Evolutionary conservation across 1,140 invertebrate genomes (phyloP).

Genomic region (Nasonia vitripennis): DNA sequence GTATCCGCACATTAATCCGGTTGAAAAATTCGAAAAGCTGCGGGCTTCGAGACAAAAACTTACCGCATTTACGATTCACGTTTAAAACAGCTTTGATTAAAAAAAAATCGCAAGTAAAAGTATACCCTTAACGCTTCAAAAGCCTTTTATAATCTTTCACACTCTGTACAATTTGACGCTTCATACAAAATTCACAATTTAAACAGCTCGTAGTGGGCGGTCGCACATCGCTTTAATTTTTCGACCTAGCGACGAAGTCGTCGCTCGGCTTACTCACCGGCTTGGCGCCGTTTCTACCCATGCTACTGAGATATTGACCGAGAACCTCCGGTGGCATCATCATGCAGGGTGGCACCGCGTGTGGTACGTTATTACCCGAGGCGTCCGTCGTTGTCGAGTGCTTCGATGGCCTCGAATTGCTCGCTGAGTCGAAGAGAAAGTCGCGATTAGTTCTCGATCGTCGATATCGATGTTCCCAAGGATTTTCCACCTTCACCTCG

Average conservation of each 20-base stretch:
- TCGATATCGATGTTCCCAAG: not conserved
- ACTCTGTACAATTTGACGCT: too few species aligned
- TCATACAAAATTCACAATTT: not conserved
- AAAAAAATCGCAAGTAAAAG: too few species aligned
- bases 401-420: constrained; percentile 49
- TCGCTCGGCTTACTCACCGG: constrained; percentile 64
- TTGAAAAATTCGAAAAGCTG: too few species aligned
- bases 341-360: constrained; percentile 51
- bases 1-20: not conserved
- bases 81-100: too few species aligned
- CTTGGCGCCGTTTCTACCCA: constrained; percentile 60
- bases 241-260: constrained; percentile 35
- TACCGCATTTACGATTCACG: too few species aligned
- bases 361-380: constrained; percentile 46
- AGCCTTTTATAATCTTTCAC: not conserved
- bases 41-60: too few species aligned
- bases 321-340: constrained; percentile 66
- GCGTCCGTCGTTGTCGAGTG: constrained; percentile 46
- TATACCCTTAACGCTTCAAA: too few species aligned
- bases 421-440: constrained; percentile 16
- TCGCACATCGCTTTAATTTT: constrained; percentile 44
- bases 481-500: too few species aligned
- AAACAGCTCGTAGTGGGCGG: not conserved
- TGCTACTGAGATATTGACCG: constrained; percentile 63
- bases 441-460: not conserved